Percentiles rank a stretch among this genome's conserved stretches.
These are phyloP conservation scores for Drosophila rellima DNA, from an alignment of 2,888 invertebrate species.

Conservation along the genomic window DNA sequence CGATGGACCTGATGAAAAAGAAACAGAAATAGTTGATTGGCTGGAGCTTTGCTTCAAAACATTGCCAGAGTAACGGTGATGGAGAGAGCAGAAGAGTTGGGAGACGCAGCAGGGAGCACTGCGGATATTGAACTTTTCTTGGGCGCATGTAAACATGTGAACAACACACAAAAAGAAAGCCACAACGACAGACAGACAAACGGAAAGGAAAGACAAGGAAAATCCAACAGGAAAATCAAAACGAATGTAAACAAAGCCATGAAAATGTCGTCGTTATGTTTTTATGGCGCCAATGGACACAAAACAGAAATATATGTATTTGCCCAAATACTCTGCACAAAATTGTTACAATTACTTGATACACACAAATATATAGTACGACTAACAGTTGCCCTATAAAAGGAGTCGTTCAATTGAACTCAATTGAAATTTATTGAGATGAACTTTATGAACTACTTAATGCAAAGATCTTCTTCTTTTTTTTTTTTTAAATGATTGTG, in stretches of 20 bases:
- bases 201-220: slow-evolving; percentile 18
- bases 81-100: background rate
- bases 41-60: slow-evolving; percentile 13
- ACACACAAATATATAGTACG: background rate
- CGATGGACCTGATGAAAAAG: slow-evolving; percentile 39
- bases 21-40: slow-evolving; percentile 8
- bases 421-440: slow-evolving; percentile 7
- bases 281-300: slow-evolving; percentile 64
- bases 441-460: slow-evolving; percentile 11
- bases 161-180: slow-evolving; percentile 36
- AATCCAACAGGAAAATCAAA: slow-evolving; percentile 66
- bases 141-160: slow-evolving; percentile 32
- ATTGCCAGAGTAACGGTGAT: background rate
- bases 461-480: background rate
- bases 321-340: slow-evolving; percentile 20
- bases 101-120: slow-evolving; percentile 9
- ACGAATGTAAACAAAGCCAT: slow-evolving; percentile 75
- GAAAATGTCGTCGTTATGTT: slow-evolving; percentile 75
- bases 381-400: slow-evolving; percentile 11
- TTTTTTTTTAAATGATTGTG: background rate
- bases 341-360: slow-evolving; percentile 12
- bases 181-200: slow-evolving; percentile 1
- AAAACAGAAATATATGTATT: slow-evolving; percentile 28
- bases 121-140: slow-evolving; percentile 71
- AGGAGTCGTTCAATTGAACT: slow-evolving; percentile 13